Conservation (phyloP, 2,113 vertebrate genomes). For the Papio anubis region DNA sequence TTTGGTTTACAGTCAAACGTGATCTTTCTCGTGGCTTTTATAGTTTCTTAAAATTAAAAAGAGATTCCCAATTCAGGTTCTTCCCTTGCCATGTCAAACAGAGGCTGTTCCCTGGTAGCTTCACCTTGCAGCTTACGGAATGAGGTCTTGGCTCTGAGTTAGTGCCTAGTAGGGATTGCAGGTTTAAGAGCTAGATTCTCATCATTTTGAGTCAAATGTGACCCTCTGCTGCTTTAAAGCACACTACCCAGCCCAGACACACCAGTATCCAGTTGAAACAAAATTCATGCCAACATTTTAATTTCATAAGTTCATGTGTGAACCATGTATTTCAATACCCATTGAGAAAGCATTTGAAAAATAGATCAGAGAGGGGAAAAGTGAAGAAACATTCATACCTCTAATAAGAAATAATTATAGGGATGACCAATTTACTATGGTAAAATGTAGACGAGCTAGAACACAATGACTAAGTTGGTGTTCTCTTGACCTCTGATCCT, state of each 20-base stretch:
- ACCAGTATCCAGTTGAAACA: background rate
- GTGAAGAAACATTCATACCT: background rate
- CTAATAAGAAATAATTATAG: background rate
- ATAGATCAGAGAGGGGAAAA: background rate
- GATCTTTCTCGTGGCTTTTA: background rate
- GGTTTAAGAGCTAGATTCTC: background rate
- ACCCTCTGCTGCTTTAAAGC: background rate
- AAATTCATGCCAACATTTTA: background rate
- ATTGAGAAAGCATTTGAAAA: background rate
- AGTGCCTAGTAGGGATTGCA: background rate
- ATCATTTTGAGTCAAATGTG: background rate
- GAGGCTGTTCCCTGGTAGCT: background rate
- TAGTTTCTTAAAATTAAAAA: slow-evolving; percentile 36
- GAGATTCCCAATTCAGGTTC: background rate
- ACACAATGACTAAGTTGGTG: background rate
- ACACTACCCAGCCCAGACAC: background rate
- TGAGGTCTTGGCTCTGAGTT: background rate
- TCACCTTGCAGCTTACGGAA: background rate
- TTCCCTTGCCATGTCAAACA: background rate
- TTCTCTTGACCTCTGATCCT: background rate
- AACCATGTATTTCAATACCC: background rate
- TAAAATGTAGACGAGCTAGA: background rate
- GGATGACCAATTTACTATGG: background rate
- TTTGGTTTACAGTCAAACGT: background rate
- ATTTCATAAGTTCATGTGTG: slow-evolving; percentile 19